phyloP scores from a whole-genome alignment of 2,888 invertebrate species.

The Caenorhabditis doughertyi region DNA sequence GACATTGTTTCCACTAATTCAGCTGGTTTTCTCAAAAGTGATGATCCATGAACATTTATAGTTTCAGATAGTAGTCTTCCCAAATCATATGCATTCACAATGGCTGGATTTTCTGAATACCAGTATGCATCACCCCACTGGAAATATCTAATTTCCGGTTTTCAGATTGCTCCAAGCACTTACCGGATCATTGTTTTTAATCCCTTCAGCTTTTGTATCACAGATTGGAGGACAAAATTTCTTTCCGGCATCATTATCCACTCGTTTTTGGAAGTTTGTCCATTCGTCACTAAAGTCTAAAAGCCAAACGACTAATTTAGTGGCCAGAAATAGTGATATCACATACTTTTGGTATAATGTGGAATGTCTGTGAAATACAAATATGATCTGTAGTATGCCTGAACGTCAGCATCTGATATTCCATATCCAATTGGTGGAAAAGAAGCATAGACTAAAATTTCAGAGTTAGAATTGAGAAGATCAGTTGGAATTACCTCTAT shows the following conservation, averaged over 20 bases:
- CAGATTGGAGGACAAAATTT: constrained; percentile 62
- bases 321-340: background rate
- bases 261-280: constrained; percentile 46
- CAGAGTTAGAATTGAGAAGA: background rate
- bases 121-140: constrained; percentile 60
- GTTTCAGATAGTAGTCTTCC: constrained; percentile 60
- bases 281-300: constrained; percentile 65
- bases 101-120: constrained; percentile 46
- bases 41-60: constrained; percentile 46
- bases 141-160: constrained; percentile 24
- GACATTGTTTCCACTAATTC: constrained; percentile 40
- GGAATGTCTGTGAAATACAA: constrained; percentile 60
- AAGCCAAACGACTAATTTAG: constrained; percentile 38
- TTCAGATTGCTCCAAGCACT: background rate
- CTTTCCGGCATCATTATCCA: constrained; percentile 33
- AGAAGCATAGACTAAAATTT: constrained; percentile 1
- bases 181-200: constrained; percentile 57
- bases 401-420: constrained; percentile 31
- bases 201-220: constrained; percentile 32
- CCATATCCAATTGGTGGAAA: constrained; percentile 36
- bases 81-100: constrained; percentile 62
- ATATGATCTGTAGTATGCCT: constrained; percentile 57
- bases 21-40: constrained; percentile 28
- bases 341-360: constrained; percentile 54
- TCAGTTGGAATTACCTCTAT: constrained; percentile 33